Evolutionary conservation across 2,797 vertebrate genomes (phyloP), one percentile per base, ranked within the genome.

Genomic region (Rhodeus uyekii): DNA sequence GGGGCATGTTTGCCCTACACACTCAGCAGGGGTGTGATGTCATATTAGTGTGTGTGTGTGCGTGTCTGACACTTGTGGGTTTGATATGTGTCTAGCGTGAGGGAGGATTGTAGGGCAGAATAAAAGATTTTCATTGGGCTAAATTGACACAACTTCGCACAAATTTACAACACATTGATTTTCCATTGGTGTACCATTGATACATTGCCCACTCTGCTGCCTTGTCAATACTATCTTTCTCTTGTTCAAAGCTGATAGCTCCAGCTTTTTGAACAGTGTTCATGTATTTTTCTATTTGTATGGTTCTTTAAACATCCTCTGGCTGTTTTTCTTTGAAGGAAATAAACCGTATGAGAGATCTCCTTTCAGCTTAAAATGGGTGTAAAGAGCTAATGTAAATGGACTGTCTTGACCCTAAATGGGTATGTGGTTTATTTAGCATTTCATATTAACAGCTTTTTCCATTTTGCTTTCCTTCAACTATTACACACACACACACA

Each of bases 21-120:
- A 88, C 93, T 82, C 90, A 90, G 92, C 85, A 65, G 92, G 92
- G 92, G 92, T 92, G 92, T 91, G 91, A 92, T 93, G 90, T 92
- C 92, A 91, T 90, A 90, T 84, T 69, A 84, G 73, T 65, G 55
- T 58, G 63, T 58, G 73, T 63, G 76, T 27, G 10, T 8, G 24
- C 76, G 39, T 81, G 61, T 61, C 61, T 78, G 46, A 69, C n/a
- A n/a, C n/a, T n/a, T n/a, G 36, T 79, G 38, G 39, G 60, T 72
- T 55, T 83, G 50, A 80, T 68, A 32, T 67, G n/a, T 55, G 64
- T 76, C 58, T 60, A 60, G 39, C 14, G 14, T 34, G 75, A 29
- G 48, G 53, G 61, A 83, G 53, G 63, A 83, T 60, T 85, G 48
- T 81, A 61, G 27, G 46, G 73, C 27, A 22, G 50, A 82, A 82